A percentile compares a stretch with the other conserved stretches of the same genome.
phyloP scores from a whole-genome alignment of 2,113 vertebrate species.

The Percina caprodes region DNA sequence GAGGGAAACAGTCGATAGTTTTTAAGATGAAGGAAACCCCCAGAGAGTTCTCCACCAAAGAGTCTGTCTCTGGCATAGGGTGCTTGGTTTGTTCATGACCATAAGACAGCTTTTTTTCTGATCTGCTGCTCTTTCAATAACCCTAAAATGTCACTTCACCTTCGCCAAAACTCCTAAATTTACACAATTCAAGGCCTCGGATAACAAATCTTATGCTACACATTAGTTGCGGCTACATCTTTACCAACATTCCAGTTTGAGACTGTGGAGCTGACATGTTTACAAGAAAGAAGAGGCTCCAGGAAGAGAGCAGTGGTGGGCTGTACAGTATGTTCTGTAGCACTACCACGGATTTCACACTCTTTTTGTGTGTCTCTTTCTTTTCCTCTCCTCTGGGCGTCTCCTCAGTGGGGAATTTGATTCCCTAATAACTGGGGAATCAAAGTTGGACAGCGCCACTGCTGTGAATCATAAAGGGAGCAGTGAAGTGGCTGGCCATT shows the following conservation, averaged over 20 bases:
- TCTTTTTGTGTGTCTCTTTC: conserved; percentile 75
- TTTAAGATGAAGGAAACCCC: conserved; percentile 72
- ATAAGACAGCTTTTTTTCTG: conserved; percentile 33
- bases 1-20: conserved; percentile 68
- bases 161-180: conserved; percentile 8
- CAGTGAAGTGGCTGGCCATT: conserved; percentile 74
- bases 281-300: conserved; percentile 61
- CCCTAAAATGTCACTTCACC: background rate
- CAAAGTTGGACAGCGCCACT: conserved; percentile 80
- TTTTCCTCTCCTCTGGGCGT: conserved; percentile 75
- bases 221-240: conserved; percentile 6
- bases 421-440: conserved; percentile 81
- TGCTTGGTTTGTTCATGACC: conserved; percentile 37
- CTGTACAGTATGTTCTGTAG: conserved; percentile 67
- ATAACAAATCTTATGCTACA: background rate
- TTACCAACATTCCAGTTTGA: conserved; percentile 3
- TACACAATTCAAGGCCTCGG: background rate
- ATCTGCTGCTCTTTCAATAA: conserved; percentile 21
- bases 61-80: conserved; percentile 34
- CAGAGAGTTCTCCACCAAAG: conserved; percentile 44
- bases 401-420: conserved; percentile 73
- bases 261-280: conserved; percentile 33
- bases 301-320: conserved; percentile 71
- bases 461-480: conserved; percentile 76
- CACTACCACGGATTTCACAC: conserved; percentile 77